These are phyloP conservation scores for Leguminivora glycinivorella DNA, from an alignment of 1,140 invertebrate genomes.

Conservation along the genomic window DNA sequence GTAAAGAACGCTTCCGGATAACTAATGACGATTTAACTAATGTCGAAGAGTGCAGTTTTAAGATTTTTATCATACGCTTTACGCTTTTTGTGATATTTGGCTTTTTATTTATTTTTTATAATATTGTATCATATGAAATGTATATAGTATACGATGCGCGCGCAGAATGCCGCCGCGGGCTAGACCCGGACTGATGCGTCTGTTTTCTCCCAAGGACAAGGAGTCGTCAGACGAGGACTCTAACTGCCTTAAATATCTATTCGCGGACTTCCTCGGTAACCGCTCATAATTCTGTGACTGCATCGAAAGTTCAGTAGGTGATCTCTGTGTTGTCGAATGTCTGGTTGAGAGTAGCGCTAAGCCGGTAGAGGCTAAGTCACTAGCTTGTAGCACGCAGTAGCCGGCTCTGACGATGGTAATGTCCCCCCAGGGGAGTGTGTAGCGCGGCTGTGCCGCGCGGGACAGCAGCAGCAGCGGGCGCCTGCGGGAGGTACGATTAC, in stretches of 20 bases:
- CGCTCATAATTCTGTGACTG: constrained; percentile 50
- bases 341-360: constrained; percentile 57
- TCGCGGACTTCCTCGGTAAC: constrained; percentile 81
- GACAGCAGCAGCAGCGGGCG: constrained; percentile 36
- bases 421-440: constrained; percentile 67
- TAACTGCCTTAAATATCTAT: constrained; percentile 83
- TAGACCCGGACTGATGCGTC: constrained; percentile 46
- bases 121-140: constrained; percentile 39
- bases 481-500: too few relatives aligned
- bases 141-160: constrained; percentile 33
- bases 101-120: constrained; percentile 70
- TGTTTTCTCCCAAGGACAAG: constrained; percentile 73
- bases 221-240: constrained; percentile 81
- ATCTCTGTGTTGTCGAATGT: constrained; percentile 69
- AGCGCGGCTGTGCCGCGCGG: constrained; percentile 64
- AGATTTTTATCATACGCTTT: constrained; percentile 49
- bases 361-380: constrained; percentile 24
- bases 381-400: background rate
- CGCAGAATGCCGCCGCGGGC: constrained; percentile 23
- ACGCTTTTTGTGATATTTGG: constrained; percentile 74
- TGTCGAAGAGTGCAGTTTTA: constrained; percentile 2
- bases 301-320: constrained; percentile 55
- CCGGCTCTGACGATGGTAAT: constrained; percentile 31
- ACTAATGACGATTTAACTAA: constrained; percentile 20
- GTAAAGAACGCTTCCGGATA: background rate